Percentiles rank a stretch among this genome's conserved stretches.
Evolutionary conservation across 2,888 invertebrate genomes (phyloP).

Genomic region (Camponotus fellah): DNA sequence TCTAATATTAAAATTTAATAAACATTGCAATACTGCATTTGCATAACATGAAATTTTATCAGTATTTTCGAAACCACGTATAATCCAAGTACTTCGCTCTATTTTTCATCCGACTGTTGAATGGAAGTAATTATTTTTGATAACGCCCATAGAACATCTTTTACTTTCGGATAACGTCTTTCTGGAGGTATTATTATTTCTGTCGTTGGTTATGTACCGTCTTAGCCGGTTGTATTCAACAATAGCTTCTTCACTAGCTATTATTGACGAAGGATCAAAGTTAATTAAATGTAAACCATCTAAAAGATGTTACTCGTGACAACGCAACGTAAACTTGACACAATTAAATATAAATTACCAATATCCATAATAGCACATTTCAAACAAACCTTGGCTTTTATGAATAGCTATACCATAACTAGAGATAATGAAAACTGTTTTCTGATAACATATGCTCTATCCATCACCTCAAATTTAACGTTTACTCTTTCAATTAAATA

Average conservation of each 20-base stretch:
- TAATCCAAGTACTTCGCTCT: too few relatives aligned
- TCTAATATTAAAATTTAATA: too few relatives aligned
- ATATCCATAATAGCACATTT: background rate
- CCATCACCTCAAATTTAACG: slow-evolving; percentile 70
- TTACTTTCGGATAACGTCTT: too few relatives aligned
- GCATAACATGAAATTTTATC: too few relatives aligned
- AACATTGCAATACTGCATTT: too few relatives aligned
- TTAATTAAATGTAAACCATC: background rate
- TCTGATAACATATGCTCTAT: slow-evolving; percentile 61
- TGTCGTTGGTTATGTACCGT: too few relatives aligned
- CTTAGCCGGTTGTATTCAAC: background rate
- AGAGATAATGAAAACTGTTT: slow-evolving; percentile 62
- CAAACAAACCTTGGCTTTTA: background rate
- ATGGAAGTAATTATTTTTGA: too few relatives aligned
- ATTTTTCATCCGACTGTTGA: too few relatives aligned
- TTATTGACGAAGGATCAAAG: slow-evolving; percentile 54
- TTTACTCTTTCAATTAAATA: slow-evolving; percentile 56
- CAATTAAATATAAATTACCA: background rate
- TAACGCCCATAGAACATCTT: too few relatives aligned
- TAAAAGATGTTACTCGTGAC: background rate
- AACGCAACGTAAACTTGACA: background rate
- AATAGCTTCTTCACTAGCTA: background rate
- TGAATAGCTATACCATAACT: background rate
- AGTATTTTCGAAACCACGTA: too few relatives aligned
- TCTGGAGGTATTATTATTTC: too few relatives aligned